Conservation (phyloP, 1,140 invertebrate genomes). For the Pogonomyrmex californicus region DNA sequence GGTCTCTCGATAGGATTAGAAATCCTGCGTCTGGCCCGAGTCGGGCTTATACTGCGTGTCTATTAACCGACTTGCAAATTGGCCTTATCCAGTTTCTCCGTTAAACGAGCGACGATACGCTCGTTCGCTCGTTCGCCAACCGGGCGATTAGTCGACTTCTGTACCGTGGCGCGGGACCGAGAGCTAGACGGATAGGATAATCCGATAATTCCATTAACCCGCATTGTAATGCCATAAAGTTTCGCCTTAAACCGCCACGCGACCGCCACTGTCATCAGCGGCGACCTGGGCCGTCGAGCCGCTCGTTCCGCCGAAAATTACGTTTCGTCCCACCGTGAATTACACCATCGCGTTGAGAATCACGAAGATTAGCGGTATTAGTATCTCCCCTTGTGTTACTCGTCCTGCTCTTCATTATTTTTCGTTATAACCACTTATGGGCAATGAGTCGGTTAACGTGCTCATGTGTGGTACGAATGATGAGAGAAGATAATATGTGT, state of each 20-base stretch:
- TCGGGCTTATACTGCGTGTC: slow-evolving; percentile 68
- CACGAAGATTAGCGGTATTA: slow-evolving; percentile 10
- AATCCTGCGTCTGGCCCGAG: slow-evolving; percentile 37
- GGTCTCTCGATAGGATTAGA: slow-evolving; percentile 67
- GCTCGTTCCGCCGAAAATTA: slow-evolving; percentile 47
- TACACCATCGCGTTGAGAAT: neutral
- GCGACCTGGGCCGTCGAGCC: slow-evolving; percentile 33
- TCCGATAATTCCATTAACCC: slow-evolving; percentile 73
- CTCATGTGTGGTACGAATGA: neutral
- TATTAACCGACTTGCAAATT: slow-evolving; percentile 78
- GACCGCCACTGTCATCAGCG: slow-evolving; percentile 27
- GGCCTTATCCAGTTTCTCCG: slow-evolving; percentile 72
- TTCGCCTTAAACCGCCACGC: slow-evolving; percentile 62
- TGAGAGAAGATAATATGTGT: neutral
- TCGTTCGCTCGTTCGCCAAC: slow-evolving; percentile 3
- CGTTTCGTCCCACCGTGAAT: neutral
- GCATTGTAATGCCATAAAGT: slow-evolving; percentile 73
- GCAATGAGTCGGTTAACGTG: neutral
- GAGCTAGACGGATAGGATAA: slow-evolving; percentile 66
- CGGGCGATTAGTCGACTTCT: slow-evolving; percentile 68
- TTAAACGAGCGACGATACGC: slow-evolving; percentile 59
- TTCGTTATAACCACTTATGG: neutral
- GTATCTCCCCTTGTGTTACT: neutral
- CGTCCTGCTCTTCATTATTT: neutral
- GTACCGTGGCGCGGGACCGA: slow-evolving; percentile 4